Evolutionary conservation across 2,113 vertebrate genomes (phyloP).

Genomic region (Romanogobio albipinnatus): DNA sequence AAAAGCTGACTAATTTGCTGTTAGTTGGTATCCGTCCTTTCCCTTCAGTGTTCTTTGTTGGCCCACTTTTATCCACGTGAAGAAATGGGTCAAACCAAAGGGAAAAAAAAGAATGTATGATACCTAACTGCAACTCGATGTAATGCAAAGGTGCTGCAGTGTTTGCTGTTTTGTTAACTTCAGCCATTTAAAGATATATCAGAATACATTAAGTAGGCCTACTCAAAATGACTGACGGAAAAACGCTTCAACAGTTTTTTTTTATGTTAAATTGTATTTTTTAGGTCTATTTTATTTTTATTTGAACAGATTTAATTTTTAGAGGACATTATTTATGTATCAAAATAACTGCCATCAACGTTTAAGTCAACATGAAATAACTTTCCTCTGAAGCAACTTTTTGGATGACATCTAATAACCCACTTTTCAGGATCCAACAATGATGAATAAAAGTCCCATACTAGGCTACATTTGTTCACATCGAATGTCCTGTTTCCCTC

Average conservation of each 20-base stretch:
- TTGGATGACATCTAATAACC: not conserved
- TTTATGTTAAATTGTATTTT: not conserved
- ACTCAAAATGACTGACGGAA: not conserved
- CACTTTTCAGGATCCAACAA: not conserved
- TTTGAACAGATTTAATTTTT: too few relatives aligned
- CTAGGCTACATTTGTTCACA: not conserved
- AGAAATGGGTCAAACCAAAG: conserved; percentile 23
- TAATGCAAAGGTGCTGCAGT: not conserved
- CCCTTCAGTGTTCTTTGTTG: not conserved
- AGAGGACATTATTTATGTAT: too few relatives aligned
- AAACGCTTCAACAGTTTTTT: not conserved
- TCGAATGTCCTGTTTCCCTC: not conserved
- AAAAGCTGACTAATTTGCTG: conserved; percentile 35
- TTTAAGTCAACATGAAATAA: too few relatives aligned
- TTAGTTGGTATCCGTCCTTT: not conserved
- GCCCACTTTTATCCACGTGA: conserved; percentile 2
- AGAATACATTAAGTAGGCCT: not conserved
- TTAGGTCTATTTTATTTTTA: not conserved
- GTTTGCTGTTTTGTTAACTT: not conserved
- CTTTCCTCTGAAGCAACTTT: too few relatives aligned
- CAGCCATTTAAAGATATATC: not conserved
- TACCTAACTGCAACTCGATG: not conserved
- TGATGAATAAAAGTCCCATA: not conserved
- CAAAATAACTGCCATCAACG: too few relatives aligned
- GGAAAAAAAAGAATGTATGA: not conserved